Evolutionary conservation across 2,113 vertebrate genomes (phyloP).

Genomic region (Gila orcuttii): DNA sequence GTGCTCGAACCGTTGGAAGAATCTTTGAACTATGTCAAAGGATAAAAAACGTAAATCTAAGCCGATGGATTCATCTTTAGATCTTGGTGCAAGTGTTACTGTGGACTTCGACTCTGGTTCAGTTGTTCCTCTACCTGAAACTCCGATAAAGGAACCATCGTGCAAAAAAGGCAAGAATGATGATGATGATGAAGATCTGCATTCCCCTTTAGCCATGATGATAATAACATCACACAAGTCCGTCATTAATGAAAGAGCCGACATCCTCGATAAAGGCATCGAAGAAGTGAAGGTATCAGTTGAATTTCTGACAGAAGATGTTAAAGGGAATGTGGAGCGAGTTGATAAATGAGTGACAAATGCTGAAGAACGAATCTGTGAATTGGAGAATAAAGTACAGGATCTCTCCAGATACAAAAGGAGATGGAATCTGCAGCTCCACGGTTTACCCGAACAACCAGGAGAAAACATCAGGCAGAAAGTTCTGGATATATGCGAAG

Average conservation of each 20-base stretch:
- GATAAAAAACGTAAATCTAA: background rate
- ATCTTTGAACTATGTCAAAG: background rate
- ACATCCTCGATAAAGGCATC: too few relatives aligned
- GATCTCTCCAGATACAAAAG: too few relatives aligned
- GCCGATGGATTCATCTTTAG: background rate
- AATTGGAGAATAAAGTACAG: too few relatives aligned
- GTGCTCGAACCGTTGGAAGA: background rate
- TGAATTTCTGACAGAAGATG: background rate
- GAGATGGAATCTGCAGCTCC: background rate
- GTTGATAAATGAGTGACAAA: background rate
- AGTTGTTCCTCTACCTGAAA: background rate
- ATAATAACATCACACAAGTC: background rate
- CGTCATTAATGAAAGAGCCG: too few relatives aligned
- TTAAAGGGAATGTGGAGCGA: background rate
- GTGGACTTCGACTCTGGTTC: background rate
- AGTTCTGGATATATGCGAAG: background rate
- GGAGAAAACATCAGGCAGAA: conserved; percentile 3
- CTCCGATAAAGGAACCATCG: background rate
- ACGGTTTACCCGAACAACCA: background rate
- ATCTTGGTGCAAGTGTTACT: too few relatives aligned
- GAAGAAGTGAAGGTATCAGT: too few relatives aligned
- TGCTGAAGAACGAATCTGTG: too few relatives aligned
- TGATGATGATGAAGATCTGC: background rate
- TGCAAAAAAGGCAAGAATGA: background rate
- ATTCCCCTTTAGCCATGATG: background rate